Percentiles rank a stretch among this genome's conserved stretches.
Conservation (phyloP, 2,797 vertebrate species). For the Etheostoma nigrum region DNA sequence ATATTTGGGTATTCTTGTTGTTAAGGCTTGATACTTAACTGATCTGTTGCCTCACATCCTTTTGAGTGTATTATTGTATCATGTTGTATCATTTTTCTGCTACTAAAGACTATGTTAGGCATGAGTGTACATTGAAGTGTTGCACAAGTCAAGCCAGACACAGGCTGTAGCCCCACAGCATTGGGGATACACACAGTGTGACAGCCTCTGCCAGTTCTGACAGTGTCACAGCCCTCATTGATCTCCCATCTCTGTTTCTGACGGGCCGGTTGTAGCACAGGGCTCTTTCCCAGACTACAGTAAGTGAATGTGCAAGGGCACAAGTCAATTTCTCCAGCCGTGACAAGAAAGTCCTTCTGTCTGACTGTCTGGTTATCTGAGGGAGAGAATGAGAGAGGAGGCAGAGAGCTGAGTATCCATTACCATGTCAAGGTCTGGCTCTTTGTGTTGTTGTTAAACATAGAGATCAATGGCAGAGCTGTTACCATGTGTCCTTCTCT, state of each 20-base stretch:
- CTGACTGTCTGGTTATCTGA: constrained; percentile 41
- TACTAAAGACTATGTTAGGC: constrained; percentile 20
- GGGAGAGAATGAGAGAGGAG: constrained; percentile 9
- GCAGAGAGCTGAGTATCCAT: constrained; percentile 23
- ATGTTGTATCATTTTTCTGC: constrained; percentile 13
- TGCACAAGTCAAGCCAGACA: constrained; percentile 40
- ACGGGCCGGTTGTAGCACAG: constrained; percentile 38
- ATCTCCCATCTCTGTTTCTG: constrained; percentile 56
- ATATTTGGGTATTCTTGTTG: neutral
- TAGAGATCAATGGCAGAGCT: constrained; percentile 18
- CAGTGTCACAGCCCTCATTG: constrained; percentile 64
- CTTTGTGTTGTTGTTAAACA: constrained; percentile 39
- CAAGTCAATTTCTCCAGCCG: constrained; percentile 45
- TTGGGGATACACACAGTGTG: constrained; percentile 23
- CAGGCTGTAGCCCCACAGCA: constrained; percentile 35
- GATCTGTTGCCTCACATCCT: neutral
- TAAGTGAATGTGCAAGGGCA: constrained; percentile 45
- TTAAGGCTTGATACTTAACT: neutral
- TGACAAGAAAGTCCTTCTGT: constrained; percentile 35
- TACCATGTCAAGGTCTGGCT: constrained; percentile 34
- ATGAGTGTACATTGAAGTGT: constrained; percentile 17
- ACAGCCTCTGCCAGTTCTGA: constrained; percentile 51
- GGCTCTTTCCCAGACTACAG: constrained; percentile 46
- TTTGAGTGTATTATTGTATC: constrained; percentile 10
- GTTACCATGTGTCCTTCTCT: constrained; percentile 12